phyloP scores from a whole-genome alignment of 2,113 vertebrate species.

The Eonycteris spelaea region DNA sequence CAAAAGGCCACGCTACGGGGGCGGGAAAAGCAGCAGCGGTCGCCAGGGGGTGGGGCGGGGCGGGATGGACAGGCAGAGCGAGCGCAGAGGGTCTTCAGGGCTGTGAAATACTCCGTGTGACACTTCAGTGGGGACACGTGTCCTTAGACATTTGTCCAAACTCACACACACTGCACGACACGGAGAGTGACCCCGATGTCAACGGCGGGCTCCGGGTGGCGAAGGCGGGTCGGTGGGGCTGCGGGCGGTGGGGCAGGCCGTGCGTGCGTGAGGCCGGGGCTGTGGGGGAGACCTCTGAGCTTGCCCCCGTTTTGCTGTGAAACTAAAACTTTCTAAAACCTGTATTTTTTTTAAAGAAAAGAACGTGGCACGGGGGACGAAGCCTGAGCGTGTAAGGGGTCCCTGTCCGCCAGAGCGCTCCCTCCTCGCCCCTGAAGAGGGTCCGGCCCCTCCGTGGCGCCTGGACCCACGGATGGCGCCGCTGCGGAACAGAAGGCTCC shows the following conservation, averaged over 20 bases:
- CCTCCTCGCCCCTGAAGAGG: background rate
- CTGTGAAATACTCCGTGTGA: rapidly evolving
- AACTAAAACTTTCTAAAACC: too few species aligned
- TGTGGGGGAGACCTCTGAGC: too few species aligned
- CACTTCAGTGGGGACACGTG: rapidly evolving
- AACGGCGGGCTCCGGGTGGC: background rate
- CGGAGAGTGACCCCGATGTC: background rate
- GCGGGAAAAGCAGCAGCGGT: background rate
- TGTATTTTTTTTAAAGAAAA: too few species aligned
- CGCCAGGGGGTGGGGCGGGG: background rate
- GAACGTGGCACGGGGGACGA: background rate
- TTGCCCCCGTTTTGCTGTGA: background rate
- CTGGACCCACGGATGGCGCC: background rate
- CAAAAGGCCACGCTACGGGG: background rate
- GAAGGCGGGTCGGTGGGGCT: rapidly evolving
- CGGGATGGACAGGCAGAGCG: background rate
- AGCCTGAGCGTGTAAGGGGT: background rate
- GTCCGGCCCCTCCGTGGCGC: rapidly evolving
- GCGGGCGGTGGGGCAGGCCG: background rate
- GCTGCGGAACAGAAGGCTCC: rapidly evolving
- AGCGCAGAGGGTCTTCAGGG: background rate
- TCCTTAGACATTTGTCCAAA: background rate
- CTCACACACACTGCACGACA: background rate
- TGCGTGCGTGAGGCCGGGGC: too few species aligned
- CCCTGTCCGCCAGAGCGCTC: background rate